phyloP scores from a whole-genome alignment of 2,888 invertebrate genomes.

The Leucozona laternaria region DNA sequence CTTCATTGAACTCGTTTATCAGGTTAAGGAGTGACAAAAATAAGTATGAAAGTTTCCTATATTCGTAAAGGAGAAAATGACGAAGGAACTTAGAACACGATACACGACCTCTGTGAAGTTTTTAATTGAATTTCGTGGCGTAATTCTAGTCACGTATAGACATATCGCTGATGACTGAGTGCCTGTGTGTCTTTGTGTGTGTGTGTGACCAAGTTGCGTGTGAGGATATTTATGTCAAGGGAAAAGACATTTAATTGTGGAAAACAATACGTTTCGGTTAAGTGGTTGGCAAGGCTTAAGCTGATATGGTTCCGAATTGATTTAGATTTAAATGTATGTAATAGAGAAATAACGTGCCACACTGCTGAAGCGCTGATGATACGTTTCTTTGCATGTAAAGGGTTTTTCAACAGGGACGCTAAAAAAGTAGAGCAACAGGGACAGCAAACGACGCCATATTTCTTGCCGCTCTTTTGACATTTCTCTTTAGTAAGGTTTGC shows the following conservation, averaged over 20 bases:
- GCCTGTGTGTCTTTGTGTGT: constrained; percentile 59
- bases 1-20: neutral
- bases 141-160: constrained; percentile 59
- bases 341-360: neutral
- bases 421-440: too few species aligned
- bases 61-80: neutral
- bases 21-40: neutral
- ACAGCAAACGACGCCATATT: too few species aligned
- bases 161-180: constrained; percentile 39
- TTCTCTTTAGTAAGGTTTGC: too few species aligned
- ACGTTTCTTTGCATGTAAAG: neutral
- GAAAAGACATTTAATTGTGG: constrained; percentile 32
- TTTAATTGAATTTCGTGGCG: constrained; percentile 73
- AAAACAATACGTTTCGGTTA: constrained; percentile 43
- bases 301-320: constrained; percentile 45
- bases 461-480: too few species aligned
- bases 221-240: constrained; percentile 51
- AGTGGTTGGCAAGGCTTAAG: constrained; percentile 48
- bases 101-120: constrained; percentile 68
- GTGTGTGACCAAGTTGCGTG: constrained; percentile 55
- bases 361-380: neutral
- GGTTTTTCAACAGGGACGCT: too few species aligned
- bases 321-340: constrained; percentile 20
- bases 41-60: neutral
- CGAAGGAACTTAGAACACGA: constrained; percentile 54